Percentiles rank a stretch among this genome's conserved stretches.
Evolutionary conservation across 2,797 vertebrate species (phyloP).

Genomic region (Rhinichthys osculus): DNA sequence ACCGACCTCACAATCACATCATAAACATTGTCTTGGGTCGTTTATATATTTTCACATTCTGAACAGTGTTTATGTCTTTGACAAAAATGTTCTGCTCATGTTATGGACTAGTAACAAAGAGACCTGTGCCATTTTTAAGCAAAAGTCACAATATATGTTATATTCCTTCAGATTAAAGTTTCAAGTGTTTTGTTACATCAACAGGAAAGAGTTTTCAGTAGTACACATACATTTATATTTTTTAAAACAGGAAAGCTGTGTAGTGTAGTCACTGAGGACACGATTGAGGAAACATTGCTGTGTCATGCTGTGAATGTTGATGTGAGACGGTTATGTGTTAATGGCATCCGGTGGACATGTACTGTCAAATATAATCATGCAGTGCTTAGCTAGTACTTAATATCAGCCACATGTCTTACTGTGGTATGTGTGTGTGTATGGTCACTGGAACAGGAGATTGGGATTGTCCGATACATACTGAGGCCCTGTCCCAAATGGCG

Average conservation of each 20-base stretch:
- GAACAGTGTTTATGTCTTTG: neutral
- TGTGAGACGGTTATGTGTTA: neutral
- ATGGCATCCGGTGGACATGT: neutral
- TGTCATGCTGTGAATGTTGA: conserved; percentile 19
- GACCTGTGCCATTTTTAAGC: neutral
- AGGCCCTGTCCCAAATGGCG: too few relatives aligned
- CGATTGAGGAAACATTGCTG: neutral
- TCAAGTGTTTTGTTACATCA: neutral
- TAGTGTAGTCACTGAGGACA: neutral
- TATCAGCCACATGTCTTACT: neutral
- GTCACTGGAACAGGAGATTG: neutral
- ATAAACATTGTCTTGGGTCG: neutral
- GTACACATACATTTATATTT: neutral
- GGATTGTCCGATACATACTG: neutral
- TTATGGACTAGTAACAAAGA: neutral
- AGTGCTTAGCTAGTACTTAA: neutral
- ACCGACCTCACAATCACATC: neutral
- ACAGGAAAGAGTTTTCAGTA: neutral
- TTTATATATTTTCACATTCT: neutral
- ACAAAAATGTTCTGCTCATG: neutral
- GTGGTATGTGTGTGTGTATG: neutral
- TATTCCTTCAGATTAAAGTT: neutral
- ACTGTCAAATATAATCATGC: conserved; percentile 10
- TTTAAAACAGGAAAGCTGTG: neutral
- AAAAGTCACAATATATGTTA: neutral